Base-by-base conservation (phyloP, 1,140 invertebrate species). In the Drosophila busckii region DNA sequence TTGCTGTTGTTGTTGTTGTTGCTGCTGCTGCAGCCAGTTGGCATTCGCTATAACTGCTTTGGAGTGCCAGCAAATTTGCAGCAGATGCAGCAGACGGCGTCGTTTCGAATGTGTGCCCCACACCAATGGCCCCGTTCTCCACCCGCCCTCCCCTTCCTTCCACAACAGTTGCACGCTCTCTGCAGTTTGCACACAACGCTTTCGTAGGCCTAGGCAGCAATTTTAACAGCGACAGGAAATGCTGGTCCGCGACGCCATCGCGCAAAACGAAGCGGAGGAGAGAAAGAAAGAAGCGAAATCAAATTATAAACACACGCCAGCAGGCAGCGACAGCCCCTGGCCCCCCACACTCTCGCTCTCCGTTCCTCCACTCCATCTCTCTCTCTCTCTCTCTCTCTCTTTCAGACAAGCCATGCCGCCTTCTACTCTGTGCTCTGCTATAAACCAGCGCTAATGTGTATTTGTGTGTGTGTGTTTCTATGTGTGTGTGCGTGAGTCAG, bases 261-360 rank as follows among this genome's bases (percentile, higher is more conserved):
- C 22, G 38, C 28, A 66, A 35, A 19, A 45, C 53, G 48, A 52
- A 68, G 67, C 44, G 38, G 26, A 49, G 46, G n/a, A 41, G 48
- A 68, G 75, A 61, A 69, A 69, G 68, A 70, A 71, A 78, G 73
- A 70, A 80, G 73, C 73, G 61, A 80, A 80, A 80, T 80, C 73
- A 80, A 80, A 80, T 80, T 80, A 80, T 82, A 80, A 80, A 80
- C 73, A 62, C 52, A 78, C 73, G 73, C 73, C 73, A n/a, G n/a
- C n/a, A 80, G 73, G 53, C 73, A 68, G 48, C 50, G 70, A 70
- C 67, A 64, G 66, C n/a, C 38, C 29, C 17, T 26, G 34, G 56
- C 58, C 52, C 56, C 61, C 52, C 40, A 56, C 26, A 29, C 52
- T 46, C 52, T 50, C 64, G 41, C 54, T 54, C 60, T 48, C 58